phyloP scores from a whole-genome alignment of 2,113 vertebrate species.

The Rutilus rutilus region DNA sequence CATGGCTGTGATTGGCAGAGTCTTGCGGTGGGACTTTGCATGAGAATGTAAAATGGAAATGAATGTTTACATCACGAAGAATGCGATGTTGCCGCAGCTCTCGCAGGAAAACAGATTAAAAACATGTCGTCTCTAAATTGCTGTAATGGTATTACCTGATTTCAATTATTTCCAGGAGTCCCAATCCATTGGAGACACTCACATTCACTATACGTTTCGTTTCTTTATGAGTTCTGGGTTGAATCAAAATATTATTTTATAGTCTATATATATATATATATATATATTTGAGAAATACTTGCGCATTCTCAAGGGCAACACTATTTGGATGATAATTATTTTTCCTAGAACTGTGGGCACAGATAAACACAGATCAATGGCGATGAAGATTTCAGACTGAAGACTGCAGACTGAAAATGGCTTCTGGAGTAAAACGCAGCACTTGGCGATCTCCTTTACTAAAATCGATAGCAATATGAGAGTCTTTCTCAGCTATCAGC shows the following conservation, averaged over 20 bases:
- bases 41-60: conserved; percentile 2
- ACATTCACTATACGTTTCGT: background rate
- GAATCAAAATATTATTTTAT: conserved; percentile 10
- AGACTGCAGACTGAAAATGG: conserved; percentile 36
- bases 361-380: conserved; percentile 30
- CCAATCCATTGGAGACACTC: background rate
- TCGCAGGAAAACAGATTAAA: conserved; percentile 21
- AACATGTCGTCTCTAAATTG: conserved; percentile 15
- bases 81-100: background rate
- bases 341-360: background rate
- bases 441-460: conserved; percentile 24
- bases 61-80: conserved; percentile 28
- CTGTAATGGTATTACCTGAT: conserved; percentile 16
- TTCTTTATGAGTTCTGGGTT: background rate
- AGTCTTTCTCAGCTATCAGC: conserved; percentile 47
- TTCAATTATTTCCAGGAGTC: conserved; percentile 33
- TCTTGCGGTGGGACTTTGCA: conserved; percentile 16
- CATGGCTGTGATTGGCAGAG: conserved; percentile 13
- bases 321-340: conserved; percentile 3
- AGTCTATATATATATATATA: background rate
- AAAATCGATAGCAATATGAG: conserved; percentile 57
- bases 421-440: conserved; percentile 44
- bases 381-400: conserved; percentile 32
- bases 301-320: background rate
- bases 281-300: background rate